Percentiles rank a stretch among this genome's conserved stretches.
phyloP scores from a whole-genome alignment of 64 coral and sea anemone species.

The Cladopsammia gracilis region DNA sequence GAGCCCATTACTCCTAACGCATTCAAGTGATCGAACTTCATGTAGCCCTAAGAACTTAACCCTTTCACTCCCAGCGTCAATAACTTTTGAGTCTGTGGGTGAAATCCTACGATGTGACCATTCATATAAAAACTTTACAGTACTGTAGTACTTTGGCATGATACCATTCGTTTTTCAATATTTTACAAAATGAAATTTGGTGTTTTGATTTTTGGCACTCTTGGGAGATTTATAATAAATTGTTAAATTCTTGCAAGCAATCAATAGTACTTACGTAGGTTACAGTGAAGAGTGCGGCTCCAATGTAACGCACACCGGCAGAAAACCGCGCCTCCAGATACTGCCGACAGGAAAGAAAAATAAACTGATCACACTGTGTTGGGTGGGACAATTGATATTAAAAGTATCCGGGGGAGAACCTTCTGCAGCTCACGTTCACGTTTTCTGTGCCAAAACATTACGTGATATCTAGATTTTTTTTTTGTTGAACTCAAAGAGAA shows the following conservation, averaged over 20 bases:
- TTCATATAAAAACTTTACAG: too few species aligned
- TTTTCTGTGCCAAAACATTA: neutral
- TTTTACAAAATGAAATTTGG: too few species aligned
- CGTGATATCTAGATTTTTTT: neutral
- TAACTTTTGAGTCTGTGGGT: too few species aligned
- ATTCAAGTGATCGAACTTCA: neutral
- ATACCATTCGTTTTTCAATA: too few species aligned
- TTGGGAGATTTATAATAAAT: too few species aligned
- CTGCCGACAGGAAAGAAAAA: neutral
- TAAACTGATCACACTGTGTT: neutral
- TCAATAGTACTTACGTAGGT: conserved; percentile 37
- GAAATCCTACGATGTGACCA: too few species aligned
- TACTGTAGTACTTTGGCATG: too few species aligned
- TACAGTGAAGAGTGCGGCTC: conserved; percentile 7
- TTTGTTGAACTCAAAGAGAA: neutral
- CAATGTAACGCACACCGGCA: conserved; percentile 17
- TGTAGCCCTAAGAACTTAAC: neutral
- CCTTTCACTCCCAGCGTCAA: too few species aligned
- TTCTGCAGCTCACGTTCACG: too few species aligned
- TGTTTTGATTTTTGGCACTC: too few species aligned
- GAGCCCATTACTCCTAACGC: neutral
- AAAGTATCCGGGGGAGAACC: neutral
- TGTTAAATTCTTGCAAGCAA: neutral
- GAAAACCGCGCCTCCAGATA: conserved; percentile 46
- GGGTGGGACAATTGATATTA: neutral